Percentiles rank a stretch among this genome's conserved stretches.
These are phyloP conservation scores for Drosophila asahinai DNA, from an alignment of 1,140 invertebrate genomes.

Conservation along the genomic window DNA sequence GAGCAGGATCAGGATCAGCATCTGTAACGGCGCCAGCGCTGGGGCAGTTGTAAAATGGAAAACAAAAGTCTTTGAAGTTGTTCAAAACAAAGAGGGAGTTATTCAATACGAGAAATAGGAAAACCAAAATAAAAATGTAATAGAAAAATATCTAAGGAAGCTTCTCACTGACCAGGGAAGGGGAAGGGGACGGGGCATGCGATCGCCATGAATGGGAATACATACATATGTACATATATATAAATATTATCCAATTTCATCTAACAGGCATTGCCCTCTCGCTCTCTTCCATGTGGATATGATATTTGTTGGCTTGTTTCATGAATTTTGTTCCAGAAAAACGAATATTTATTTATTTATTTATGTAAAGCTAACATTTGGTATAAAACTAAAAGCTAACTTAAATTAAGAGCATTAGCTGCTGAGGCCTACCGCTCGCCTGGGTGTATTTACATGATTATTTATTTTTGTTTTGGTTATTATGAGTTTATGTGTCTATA, in stretches of 20 bases:
- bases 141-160: conserved; percentile 43
- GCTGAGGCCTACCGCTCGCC: too few relatives aligned
- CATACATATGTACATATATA: too few relatives aligned
- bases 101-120: conserved; percentile 60
- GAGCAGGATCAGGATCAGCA: conserved; percentile 15
- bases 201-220: not conserved
- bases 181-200: not conserved
- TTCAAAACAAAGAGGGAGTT: conserved; percentile 63
- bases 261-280: conserved; percentile 5
- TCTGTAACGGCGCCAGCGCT: conserved; percentile 12
- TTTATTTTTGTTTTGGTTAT: too few relatives aligned
- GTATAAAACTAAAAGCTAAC: too few relatives aligned
- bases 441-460: too few relatives aligned
- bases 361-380: too few relatives aligned
- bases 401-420: too few relatives aligned
- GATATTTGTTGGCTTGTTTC: too few relatives aligned
- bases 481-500: too few relatives aligned
- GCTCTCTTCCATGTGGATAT: conserved; percentile 8
- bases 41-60: conserved; percentile 48
- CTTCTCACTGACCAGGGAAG: not conserved
- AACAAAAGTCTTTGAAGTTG: conserved; percentile 60
- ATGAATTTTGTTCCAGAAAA: too few relatives aligned
- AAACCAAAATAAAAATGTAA: conserved; percentile 71
- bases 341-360: too few relatives aligned
- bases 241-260: not conserved